Evolutionary conservation across 1,140 invertebrate genomes (phyloP), one percentile per base, ranked within the genome.

Genomic region (Coptotermes formosanus): DNA sequence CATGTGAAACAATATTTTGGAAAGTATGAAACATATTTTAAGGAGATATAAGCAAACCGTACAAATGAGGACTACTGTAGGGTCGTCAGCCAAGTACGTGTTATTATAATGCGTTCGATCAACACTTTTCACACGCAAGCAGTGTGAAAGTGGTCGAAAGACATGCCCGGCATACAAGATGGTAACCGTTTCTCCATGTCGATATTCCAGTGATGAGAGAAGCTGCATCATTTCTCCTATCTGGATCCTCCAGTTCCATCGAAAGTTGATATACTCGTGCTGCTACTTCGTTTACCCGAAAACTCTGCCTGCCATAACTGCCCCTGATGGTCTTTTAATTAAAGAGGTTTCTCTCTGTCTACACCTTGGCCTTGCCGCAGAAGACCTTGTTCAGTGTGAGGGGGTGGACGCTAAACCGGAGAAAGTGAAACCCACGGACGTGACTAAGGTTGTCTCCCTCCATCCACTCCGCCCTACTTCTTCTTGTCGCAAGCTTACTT

Each of bases 361-460:
- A 30, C 25, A 64, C 85, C 52, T 64, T 69, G 43, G 55, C 85
- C 55, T 32, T 64, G 64, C 48, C 21, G 81, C 11, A 48, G 43
- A 23, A 75, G 64, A 75, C 64, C 64, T 75, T 75, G 64, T 75
- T 45, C 85, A 0, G 25, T 12, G 64, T 64, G 85, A 82, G 82
- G 85, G 87, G 86, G 83, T 87, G 82, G 32, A 25, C 21, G 7
- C 12, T 16, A 55, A 55, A 55, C 52, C 6, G 84, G 88, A 86
- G 88, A 89, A 89, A 89, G 89, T 89, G 89, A 86, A 85, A 83
- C 48, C 14, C 32, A 25, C 32, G 43, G 11, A 82, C 43, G 82
- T 82, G 32, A 82, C 32, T 11, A 19, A 16, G 82, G 32, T 75
- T n/a, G 4, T 14, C 64, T 75, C 64, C 52, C 19, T 55, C 52